Percentiles rank a stretch among this genome's conserved stretches.
phyloP scores from a whole-genome alignment of 2,113 vertebrate species.

The Pygathrix nemaeus region DNA sequence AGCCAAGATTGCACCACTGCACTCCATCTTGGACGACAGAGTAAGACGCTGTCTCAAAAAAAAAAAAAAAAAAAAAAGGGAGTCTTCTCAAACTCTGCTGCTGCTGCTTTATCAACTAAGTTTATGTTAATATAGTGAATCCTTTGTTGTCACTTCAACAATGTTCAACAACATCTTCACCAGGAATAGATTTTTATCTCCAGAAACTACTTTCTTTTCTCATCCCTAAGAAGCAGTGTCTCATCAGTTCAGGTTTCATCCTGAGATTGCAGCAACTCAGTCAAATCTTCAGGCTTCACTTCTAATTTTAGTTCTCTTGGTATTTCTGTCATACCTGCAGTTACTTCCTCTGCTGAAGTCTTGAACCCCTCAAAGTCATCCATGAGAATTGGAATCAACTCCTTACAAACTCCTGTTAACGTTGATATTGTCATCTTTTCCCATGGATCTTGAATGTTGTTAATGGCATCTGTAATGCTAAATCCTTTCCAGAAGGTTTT shows the following conservation, averaged over 20 bases:
- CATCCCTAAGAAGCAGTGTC: not conserved
- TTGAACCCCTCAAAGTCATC: not conserved
- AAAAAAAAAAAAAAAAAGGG: not conserved
- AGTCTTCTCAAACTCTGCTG: not conserved
- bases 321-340: not conserved
- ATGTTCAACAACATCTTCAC: not conserved
- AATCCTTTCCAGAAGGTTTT: not conserved
- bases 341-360: not conserved
- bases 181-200: not conserved
- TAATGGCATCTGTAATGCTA: not conserved
- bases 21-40: not conserved
- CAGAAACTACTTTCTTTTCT: not conserved
- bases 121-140: not conserved
- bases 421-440: not conserved
- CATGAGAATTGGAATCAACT: not conserved
- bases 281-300: not conserved
- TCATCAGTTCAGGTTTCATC: not conserved
- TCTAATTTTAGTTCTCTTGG: not conserved
- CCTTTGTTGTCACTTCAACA: not conserved
- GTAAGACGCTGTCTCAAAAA: not conserved
- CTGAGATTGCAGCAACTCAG: not conserved
- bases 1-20: not conserved
- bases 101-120: not conserved
- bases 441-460: not conserved
- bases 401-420: not conserved